Conservation (phyloP, 2,113 vertebrate species). For the Hippolais icterina region DNA sequence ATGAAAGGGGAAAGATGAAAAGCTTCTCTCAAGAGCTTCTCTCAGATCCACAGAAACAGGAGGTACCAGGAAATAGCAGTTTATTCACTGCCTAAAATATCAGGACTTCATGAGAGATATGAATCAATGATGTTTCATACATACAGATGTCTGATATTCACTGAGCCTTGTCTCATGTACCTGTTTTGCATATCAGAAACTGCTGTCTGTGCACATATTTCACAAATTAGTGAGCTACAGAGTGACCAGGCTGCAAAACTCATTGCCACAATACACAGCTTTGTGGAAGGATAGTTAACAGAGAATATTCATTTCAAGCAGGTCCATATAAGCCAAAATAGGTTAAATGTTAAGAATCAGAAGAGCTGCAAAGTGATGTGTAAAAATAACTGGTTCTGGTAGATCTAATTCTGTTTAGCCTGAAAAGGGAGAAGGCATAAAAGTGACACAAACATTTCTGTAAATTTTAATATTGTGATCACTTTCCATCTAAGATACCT, state of each 20-base stretch:
- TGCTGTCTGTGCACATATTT: conserved; percentile 18
- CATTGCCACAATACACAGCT: neutral
- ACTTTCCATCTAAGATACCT: neutral
- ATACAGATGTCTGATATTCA: neutral
- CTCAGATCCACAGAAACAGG: neutral
- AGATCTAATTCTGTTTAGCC: neutral
- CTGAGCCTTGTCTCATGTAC: neutral
- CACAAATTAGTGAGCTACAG: neutral
- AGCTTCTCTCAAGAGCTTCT: neutral
- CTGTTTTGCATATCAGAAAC: conserved; percentile 4
- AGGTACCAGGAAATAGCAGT: neutral
- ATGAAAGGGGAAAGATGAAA: neutral
- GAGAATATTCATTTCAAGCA: neutral
- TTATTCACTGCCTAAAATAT: neutral
- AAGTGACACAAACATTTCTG: neutral
- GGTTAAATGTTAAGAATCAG: neutral
- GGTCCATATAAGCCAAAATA: neutral
- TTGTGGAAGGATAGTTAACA: neutral
- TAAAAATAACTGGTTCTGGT: neutral
- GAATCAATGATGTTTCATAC: neutral
- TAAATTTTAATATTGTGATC: neutral
- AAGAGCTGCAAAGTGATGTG: neutral
- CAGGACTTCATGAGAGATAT: neutral
- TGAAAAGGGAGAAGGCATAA: neutral
- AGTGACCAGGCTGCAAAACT: neutral